Evolutionary conservation across 2,113 vertebrate genomes (phyloP).

Genomic region (Chunga burmeisteri): DNA sequence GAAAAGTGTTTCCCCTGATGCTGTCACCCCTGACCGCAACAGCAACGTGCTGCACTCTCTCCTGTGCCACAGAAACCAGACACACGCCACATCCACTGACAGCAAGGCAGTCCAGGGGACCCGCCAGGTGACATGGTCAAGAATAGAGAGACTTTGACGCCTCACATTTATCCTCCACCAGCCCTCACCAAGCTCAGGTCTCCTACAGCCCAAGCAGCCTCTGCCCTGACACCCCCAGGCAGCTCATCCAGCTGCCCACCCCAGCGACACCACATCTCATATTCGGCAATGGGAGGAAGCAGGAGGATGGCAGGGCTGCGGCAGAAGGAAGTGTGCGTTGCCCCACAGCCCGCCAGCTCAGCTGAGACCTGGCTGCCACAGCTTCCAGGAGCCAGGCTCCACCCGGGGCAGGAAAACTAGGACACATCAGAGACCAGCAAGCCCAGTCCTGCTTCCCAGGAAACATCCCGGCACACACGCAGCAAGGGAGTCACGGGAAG

Average conservation of each 20-base stretch:
- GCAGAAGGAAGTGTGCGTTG: not conserved
- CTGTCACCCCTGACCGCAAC: not conserved
- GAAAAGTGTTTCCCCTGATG: rapidly evolving
- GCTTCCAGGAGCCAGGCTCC: not conserved
- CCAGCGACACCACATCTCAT: rapidly evolving
- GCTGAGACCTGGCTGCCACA: not conserved
- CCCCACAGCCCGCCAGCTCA: not conserved
- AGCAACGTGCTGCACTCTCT: rapidly evolving
- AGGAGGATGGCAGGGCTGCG: not conserved
- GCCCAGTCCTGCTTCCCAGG: not conserved
- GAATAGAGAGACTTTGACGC: not conserved
- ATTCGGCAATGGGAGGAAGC: not conserved
- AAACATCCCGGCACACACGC: not conserved
- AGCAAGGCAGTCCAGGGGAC: not conserved
- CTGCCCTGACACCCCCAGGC: not conserved
- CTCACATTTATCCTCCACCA: not conserved
- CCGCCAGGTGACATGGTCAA: not conserved
- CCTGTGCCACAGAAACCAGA: not conserved
- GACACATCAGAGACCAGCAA: not conserved
- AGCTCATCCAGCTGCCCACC: not conserved
- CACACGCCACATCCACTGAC: not conserved
- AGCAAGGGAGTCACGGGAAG: not conserved
- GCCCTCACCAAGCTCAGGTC: rapidly evolving
- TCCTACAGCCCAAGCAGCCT: not conserved
- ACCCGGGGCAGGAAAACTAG: not conserved